Conservation (phyloP, 2,888 invertebrate species). For the Gisinianus flammeolus region DNA sequence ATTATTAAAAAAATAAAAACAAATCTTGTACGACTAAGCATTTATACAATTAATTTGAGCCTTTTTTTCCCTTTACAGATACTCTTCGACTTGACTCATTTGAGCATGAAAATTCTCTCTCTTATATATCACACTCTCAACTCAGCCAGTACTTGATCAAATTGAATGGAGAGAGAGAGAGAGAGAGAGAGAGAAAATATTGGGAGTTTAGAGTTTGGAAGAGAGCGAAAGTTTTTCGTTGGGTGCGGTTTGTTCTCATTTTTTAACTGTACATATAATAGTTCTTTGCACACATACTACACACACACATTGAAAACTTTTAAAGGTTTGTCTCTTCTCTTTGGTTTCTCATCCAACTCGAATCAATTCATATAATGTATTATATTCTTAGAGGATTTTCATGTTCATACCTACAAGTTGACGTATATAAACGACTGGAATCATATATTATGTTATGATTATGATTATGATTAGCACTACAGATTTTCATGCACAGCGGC, state of each 20-base stretch:
- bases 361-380: not conserved
- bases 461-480: not conserved
- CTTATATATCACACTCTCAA: not conserved
- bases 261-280: not conserved
- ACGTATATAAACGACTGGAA: not conserved
- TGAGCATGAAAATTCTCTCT: not conserved
- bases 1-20: too few relatives aligned
- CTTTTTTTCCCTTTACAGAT: too few relatives aligned
- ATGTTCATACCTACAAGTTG: not conserved
- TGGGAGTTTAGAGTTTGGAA: too few relatives aligned
- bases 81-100: not conserved
- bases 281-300: not conserved
- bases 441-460: not conserved
- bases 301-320: not conserved
- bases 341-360: not conserved
- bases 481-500: not conserved
- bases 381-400: not conserved
- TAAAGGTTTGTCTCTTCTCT: not conserved
- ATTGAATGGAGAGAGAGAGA: not conserved
- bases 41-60: too few relatives aligned
- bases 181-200: not conserved
- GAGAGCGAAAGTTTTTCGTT: not conserved
- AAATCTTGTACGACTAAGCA: too few relatives aligned
- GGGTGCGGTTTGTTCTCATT: constrained; percentile 18
- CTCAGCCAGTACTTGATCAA: not conserved